Percentiles rank a stretch among this genome's conserved stretches.
phyloP scores from a whole-genome alignment of 1,140 invertebrate species.

The Drosophila carrolli region DNA sequence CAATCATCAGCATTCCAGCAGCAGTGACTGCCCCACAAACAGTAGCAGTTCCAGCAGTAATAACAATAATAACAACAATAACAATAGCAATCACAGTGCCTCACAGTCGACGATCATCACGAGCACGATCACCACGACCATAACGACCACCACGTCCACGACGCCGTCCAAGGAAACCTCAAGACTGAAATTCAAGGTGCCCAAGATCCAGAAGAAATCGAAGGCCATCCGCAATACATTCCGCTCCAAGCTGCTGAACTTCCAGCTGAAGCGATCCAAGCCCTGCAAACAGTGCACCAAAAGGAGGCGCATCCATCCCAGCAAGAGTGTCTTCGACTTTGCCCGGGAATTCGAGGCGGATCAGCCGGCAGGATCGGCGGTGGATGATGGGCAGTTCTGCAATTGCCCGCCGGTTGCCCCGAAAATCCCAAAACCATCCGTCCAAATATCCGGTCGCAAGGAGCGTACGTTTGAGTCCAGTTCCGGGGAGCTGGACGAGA shows the following conservation, averaged over 20 bases:
- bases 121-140: slow-evolving; percentile 58
- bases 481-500: slow-evolving; percentile 56
- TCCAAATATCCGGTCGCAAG: slow-evolving; percentile 40
- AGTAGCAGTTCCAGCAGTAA: slow-evolving; percentile 38
- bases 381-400: slow-evolving; percentile 63
- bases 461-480: slow-evolving; percentile 40
- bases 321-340: slow-evolving; percentile 78
- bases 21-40: slow-evolving; percentile 35
- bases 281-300: slow-evolving; percentile 80
- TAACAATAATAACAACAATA: slow-evolving; percentile 46
- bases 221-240: slow-evolving; percentile 83
- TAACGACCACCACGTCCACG: slow-evolving; percentile 48
- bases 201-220: slow-evolving; percentile 82
- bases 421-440: slow-evolving; percentile 34
- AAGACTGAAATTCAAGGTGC: slow-evolving; percentile 84
- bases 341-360: slow-evolving; percentile 65
- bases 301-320: slow-evolving; percentile 77
- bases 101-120: slow-evolving; percentile 58
- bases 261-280: slow-evolving; percentile 71
- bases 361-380: slow-evolving; percentile 4
- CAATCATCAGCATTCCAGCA: slow-evolving; percentile 32
- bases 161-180: slow-evolving; percentile 80
- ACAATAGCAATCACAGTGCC: slow-evolving; percentile 44
- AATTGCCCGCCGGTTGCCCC: slow-evolving; percentile 44
- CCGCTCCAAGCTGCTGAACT: slow-evolving; percentile 75